Conservation (phyloP, 2,797 vertebrate genomes). For the Spondyliosoma cantharus region DNA sequence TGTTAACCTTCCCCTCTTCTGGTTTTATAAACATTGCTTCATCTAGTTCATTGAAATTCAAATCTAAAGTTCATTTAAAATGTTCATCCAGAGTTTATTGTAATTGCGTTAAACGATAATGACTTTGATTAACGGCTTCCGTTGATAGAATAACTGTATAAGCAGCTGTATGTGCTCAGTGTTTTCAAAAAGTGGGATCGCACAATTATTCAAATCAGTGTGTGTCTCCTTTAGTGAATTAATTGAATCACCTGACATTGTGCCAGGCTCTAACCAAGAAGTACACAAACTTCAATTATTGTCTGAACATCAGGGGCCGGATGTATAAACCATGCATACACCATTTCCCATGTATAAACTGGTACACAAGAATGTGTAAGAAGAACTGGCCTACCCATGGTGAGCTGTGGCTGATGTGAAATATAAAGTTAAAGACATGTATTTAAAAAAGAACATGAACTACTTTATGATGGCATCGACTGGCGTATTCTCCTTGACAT, state of each 20-base stretch:
- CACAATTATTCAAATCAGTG: slow-evolving; percentile 19
- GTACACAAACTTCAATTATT: neutral
- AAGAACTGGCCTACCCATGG: no score
- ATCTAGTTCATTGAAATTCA: neutral
- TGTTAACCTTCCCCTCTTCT: neutral
- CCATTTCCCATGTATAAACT: neutral
- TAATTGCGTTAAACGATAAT: slow-evolving; percentile 1
- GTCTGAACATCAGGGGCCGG: neutral
- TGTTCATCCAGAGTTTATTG: neutral
- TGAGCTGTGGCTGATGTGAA: no score
- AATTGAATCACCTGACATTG: slow-evolving; percentile 1
- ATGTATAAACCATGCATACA: neutral
- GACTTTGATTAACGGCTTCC: slow-evolving; percentile 11
- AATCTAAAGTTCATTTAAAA: slow-evolving; percentile 2
- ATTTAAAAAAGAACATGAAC: no score
- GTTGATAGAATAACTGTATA: slow-evolving; percentile 3
- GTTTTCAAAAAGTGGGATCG: slow-evolving; percentile 27
- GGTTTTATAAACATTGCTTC: neutral
- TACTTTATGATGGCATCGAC: no score
- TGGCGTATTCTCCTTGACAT: no score
- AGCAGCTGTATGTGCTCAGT: neutral
- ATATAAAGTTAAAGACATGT: no score
- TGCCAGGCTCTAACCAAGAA: neutral
- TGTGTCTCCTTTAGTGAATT: neutral
- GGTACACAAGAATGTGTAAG: neutral